phyloP scores from a whole-genome alignment of 30 jellyfish, hydroid and myxozoan species.

The Mastigias papua region DNA sequence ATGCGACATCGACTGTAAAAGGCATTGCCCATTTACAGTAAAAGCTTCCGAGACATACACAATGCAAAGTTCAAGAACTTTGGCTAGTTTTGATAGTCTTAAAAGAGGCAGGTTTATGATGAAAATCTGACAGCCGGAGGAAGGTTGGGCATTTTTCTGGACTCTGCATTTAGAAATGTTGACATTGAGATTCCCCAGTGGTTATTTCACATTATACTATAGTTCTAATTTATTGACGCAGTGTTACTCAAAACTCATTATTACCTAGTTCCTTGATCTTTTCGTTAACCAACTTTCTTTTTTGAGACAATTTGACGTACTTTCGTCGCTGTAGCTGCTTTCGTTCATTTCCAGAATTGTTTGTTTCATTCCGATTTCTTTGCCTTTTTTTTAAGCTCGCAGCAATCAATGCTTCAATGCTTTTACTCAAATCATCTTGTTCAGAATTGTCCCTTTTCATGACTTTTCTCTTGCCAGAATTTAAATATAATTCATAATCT shows the following conservation, averaged over 20 bases:
- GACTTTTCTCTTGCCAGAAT: background rate
- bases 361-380: background rate
- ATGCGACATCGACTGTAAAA: too few species aligned
- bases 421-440: slow-evolving; percentile 5
- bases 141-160: too few species aligned
- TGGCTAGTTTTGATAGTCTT: too few species aligned
- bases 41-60: too few species aligned
- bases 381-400: slow-evolving; percentile 11
- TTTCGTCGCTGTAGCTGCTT: background rate
- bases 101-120: too few species aligned
- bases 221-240: too few species aligned
- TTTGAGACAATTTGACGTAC: background rate
- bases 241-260: background rate
- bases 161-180: too few species aligned
- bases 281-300: slow-evolving; percentile 11
- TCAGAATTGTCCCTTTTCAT: slow-evolving; percentile 9
- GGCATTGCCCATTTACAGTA: too few species aligned
- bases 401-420: slow-evolving; percentile 28
- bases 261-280: slow-evolving; percentile 5
- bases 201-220: too few species aligned
- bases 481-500: background rate
- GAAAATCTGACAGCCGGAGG: too few species aligned
- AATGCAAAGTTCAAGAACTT: too few species aligned
- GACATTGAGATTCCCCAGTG: too few species aligned
- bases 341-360: background rate